These are phyloP conservation scores for Sycobia sp. DNA, from an alignment of 1,140 invertebrate genomes.

Conservation along the genomic window DNA sequence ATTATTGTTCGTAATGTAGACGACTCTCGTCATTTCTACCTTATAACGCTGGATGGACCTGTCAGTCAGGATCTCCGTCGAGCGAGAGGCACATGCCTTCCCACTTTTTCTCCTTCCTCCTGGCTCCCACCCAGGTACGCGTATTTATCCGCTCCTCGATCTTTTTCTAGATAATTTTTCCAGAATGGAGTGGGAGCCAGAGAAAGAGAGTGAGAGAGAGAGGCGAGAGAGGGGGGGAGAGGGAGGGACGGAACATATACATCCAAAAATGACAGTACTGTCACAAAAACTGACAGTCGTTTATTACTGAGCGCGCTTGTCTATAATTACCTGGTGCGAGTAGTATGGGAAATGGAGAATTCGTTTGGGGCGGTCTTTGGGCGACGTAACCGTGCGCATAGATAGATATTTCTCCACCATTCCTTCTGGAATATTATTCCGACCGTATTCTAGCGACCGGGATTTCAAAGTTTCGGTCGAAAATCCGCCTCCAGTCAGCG, in stretches of 20 bases:
- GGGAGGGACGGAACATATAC: too few species aligned
- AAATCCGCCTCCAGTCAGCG: too few species aligned
- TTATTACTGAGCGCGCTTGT: constrained; percentile 9
- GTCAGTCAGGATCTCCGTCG: neutral
- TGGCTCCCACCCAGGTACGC: neutral
- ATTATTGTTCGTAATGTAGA: constrained; percentile 16
- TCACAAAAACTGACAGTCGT: constrained; percentile 36
- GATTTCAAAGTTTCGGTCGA: neutral
- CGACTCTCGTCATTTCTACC: neutral
- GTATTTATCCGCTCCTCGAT: neutral
- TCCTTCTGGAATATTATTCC: neutral
- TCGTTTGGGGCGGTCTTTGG: neutral
- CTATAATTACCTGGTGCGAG: constrained; percentile 13
- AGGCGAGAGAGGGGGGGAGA: too few species aligned
- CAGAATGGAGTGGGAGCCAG: too few species aligned
- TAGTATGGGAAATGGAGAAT: neutral
- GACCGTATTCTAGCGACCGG: neutral
- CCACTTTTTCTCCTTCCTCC: neutral
- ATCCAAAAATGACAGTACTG: constrained; percentile 23
- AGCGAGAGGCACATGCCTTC: neutral
- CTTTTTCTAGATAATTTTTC: constrained; percentile 6
- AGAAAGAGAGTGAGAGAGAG: too few species aligned
- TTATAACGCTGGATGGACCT: neutral
- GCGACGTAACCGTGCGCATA: neutral
- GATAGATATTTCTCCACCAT: constrained; percentile 10